Evolutionary conservation across 2,888 invertebrate genomes (phyloP).

Genomic region (Drosophila austrosaltans): DNA sequence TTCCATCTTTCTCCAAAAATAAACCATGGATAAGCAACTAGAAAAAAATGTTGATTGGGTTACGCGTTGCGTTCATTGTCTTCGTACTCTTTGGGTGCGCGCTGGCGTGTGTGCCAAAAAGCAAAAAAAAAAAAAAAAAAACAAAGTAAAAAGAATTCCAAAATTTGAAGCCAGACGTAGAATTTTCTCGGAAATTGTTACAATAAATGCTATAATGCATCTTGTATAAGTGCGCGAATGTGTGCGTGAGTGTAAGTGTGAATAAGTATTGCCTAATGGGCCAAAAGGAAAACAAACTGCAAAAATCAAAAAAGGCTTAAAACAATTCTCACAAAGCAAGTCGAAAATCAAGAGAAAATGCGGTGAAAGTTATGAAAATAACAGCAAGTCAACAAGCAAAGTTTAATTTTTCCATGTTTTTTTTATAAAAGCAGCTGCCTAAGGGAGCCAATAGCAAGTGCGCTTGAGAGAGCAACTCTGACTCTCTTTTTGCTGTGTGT

Average conservation of each 20-base stretch:
- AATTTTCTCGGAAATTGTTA: background rate
- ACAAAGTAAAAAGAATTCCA: background rate
- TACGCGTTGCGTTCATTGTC: background rate
- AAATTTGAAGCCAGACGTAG: constrained; percentile 1
- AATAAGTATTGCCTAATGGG: constrained; percentile 59
- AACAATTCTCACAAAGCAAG: constrained; percentile 36
- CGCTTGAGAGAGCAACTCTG: constrained; percentile 14
- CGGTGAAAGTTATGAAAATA: constrained; percentile 65
- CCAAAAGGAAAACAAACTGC: constrained; percentile 50
- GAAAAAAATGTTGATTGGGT: background rate
- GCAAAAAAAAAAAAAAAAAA: background rate
- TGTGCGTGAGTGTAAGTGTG: constrained; percentile 40
- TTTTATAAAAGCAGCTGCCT: constrained; percentile 45
- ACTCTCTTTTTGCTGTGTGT: constrained; percentile 15
- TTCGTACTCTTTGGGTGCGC: background rate
- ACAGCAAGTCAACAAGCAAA: constrained; percentile 55
- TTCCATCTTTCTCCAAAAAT: too few species aligned
- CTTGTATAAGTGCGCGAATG: constrained; percentile 30
- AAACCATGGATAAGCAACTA: background rate
- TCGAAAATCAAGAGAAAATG: constrained; percentile 65
- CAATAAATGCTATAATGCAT: constrained; percentile 10
- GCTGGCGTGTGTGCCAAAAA: constrained; percentile 4
- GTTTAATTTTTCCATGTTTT: constrained; percentile 33
- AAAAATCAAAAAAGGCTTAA: constrained; percentile 33
- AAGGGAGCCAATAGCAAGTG: constrained; percentile 13